phyloP scores from a whole-genome alignment of 2,888 invertebrate species.

The Charanyca ferruginea region DNA sequence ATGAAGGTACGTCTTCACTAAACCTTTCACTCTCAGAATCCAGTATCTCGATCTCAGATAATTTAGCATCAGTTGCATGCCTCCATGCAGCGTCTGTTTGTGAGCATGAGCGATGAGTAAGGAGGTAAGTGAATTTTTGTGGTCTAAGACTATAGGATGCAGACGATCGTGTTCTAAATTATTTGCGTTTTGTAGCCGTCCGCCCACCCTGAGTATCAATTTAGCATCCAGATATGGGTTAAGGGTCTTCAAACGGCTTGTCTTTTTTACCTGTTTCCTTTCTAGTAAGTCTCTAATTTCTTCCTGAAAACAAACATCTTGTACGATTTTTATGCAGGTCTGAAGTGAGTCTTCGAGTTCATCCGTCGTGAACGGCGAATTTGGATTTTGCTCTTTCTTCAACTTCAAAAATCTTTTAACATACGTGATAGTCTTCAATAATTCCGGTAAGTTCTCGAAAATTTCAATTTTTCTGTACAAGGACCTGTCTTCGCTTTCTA shows the following conservation, averaged over 20 bases:
- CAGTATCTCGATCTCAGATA: conserved; percentile 13
- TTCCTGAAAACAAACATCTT: conserved; percentile 10
- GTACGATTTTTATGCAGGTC: conserved; percentile 15
- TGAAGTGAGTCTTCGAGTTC: conserved; percentile 19
- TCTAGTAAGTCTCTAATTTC: conserved; percentile 13
- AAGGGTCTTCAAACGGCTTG: conserved; percentile 1
- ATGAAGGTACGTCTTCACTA: conserved; percentile 5
- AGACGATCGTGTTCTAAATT: too few species aligned
- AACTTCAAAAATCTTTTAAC: conserved; percentile 8
- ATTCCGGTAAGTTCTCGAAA: conserved; percentile 7
- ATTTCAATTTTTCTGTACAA: conserved; percentile 1
- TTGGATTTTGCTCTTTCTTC: neutral
- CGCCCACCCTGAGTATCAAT: conserved; percentile 17
- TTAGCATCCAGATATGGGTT: conserved; percentile 9
- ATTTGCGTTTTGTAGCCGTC: conserved; percentile 6
- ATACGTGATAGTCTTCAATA: conserved; percentile 5
- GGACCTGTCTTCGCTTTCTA: conserved; percentile 1
- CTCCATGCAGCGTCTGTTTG: too few species aligned
- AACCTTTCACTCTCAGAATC: conserved; percentile 3
- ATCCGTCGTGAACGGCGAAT: conserved; percentile 4
- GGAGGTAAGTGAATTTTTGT: too few species aligned
- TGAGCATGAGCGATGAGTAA: too few species aligned
- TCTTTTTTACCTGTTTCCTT: conserved; percentile 6
- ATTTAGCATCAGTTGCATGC: too few species aligned
- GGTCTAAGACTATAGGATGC: neutral